Base-by-base conservation (phyloP, 2,797 vertebrate genomes). In the Aratinga solstitialis region DNA sequence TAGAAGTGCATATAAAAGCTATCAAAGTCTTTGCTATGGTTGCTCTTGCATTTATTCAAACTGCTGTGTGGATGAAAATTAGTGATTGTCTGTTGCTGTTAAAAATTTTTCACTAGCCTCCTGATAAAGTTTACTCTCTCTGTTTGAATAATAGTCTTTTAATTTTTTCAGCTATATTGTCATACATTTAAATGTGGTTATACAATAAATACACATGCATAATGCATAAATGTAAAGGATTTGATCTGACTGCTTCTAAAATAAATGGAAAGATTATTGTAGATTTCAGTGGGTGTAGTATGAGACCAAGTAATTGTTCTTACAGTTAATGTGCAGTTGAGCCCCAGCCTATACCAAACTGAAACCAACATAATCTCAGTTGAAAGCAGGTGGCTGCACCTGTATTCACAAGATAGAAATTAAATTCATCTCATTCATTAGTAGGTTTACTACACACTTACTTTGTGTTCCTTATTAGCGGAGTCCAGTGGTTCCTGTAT, bases 11-110 rank as follows among this genome's bases (percentile, higher is more conserved):
- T 81, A 83, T 87, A 90, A 90, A 89, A 90, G 82, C 89, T 94
- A 88, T 96, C 90, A 71, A 89, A 92, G n/a, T 82, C 93, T 89
- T 74, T 65, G 43, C 93, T 95, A 19, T 97, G 80, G 83, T 89
- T 90, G 86, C 17, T 81, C 36, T 91, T 80, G 51, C 74, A 92
- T 90, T 94, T 88, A 82, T 90, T 90, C 94, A 92, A 66, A 72
- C 62, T 94, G 85, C 72, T 36, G n/a, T 62, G 73, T 89, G 91
- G 87, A 79, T 83, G 66, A 94, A 94, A 92, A 94, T 80, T 94
- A 88, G 62, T 75, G 80, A 93, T 95, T 82, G 69, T 92, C 85
- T 97, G 18, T 86, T 94, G 86, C 65, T 92, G 74, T 95, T 94
- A 66, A 29, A 69, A 59, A 36, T 36, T 53, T 48, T 58, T 90